These are phyloP conservation scores for Anarhynchus alexandrinus DNA, from an alignment of 2,113 vertebrate species.

Conservation along the genomic window DNA sequence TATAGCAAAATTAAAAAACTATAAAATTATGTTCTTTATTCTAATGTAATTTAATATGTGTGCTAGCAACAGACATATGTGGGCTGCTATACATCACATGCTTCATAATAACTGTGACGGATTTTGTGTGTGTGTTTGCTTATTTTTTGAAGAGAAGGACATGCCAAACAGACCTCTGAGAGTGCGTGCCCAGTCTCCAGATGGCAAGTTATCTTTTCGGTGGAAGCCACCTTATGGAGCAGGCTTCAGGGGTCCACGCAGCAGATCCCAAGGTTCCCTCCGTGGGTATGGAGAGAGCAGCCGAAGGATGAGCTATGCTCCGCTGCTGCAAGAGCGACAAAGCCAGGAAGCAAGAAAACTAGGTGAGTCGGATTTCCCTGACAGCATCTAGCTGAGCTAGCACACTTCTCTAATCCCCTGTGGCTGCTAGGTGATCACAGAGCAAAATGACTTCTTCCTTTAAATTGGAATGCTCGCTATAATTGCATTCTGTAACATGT, in stretches of 20 bases:
- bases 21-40: neutral
- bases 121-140: conserved; percentile 23
- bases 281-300: conserved; percentile 76
- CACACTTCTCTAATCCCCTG: neutral
- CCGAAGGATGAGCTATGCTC: conserved; percentile 78
- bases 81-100: neutral
- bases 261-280: conserved; percentile 71
- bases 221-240: conserved; percentile 83
- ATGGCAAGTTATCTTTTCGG: conserved; percentile 63
- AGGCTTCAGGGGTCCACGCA: conserved; percentile 78
- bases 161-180: conserved; percentile 73
- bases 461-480: neutral
- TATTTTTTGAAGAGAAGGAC: conserved; percentile 79
- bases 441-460: neutral
- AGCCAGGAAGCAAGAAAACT: conserved; percentile 81
- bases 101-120: neutral
- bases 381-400: neutral
- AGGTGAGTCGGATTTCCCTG: conserved; percentile 71
- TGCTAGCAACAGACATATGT: neutral
- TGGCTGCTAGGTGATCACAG: neutral
- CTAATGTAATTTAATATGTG: neutral
- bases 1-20: neutral
- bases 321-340: conserved; percentile 81
- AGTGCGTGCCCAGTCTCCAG: conserved; percentile 65
- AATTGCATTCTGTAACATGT: neutral